Evolutionary conservation across 1,140 invertebrate genomes (phyloP), one percentile per base, ranked within the genome.

Genomic region (Cydia amplana): DNA sequence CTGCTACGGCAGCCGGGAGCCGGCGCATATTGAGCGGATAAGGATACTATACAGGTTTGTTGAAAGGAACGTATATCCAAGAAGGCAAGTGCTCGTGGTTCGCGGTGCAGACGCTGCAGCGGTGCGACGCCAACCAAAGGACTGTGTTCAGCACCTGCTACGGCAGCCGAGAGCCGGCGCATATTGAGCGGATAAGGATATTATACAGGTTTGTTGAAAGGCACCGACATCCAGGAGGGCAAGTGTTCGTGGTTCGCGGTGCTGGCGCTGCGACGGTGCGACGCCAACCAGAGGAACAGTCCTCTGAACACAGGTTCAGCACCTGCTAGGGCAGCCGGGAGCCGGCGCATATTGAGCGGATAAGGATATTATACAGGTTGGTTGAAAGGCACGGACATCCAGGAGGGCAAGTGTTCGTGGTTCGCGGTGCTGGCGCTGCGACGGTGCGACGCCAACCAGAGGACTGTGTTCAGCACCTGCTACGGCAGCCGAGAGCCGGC

Each of bases 81-180:
- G 97, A 98, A 84, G 97, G 97, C 28, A 99, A 99, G 93, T 99
- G 98, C 89, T 95, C 96, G 10, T 99, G 98, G 98, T 87, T 99
- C 12, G 95, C 96, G 2, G 96, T 98, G 4, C 94, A 96, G 46
- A 97, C 97, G 12, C 87, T 98, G 16, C 94, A 96, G 86, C 93
- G 93, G 75, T 96, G 95, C 72, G 95, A 94, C 80, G 84, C 93
- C 0, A 89, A 94, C 51, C 97, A 98, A 85, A 93, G 92, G 79
- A 90, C 94, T 79, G 89, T 96, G 46, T 93, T 98, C 79, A 90
- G 95, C 93, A 94, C 95, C 63, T 95, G 95, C 86, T 98, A 98
- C 86, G 97, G 96, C 0, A 89, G 87, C 14, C 79, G 94, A 12
- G 94, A 98, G 82, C 91, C 93, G 1, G 93, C 94, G 36, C 95